These are phyloP conservation scores for Saccostrea glomerata DNA, from an alignment of 1,140 invertebrate genomes.

Conservation along the genomic window DNA sequence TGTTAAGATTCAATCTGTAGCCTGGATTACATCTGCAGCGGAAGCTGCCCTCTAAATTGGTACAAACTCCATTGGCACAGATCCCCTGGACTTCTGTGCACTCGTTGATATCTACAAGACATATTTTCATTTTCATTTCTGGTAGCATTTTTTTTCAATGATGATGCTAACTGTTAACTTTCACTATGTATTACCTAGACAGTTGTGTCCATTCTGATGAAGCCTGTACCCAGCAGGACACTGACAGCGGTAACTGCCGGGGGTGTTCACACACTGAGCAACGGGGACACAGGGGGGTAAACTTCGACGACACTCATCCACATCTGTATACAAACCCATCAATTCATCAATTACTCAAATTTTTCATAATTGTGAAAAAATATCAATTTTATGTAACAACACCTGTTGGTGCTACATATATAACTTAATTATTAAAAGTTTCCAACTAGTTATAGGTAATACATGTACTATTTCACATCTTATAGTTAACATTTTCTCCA, in stretches of 20 bases:
- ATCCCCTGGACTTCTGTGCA: constrained; percentile 87
- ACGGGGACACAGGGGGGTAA: constrained; percentile 71
- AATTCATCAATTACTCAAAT: neutral
- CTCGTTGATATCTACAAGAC: constrained; percentile 87
- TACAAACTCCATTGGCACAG: constrained; percentile 84
- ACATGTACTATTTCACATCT: no score
- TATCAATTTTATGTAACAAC: no score
- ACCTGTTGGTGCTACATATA: no score
- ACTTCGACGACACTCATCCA: constrained; percentile 72
- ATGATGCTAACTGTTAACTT: neutral
- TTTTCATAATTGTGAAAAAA: no score
- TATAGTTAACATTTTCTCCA: no score
- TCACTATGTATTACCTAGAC: constrained; percentile 79
- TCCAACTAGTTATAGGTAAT: no score
- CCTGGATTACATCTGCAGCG: constrained; percentile 92
- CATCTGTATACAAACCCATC: constrained; percentile 67
- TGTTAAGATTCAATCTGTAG: constrained; percentile 86
- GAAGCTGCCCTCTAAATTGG: constrained; percentile 81
- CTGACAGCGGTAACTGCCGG: constrained; percentile 75
- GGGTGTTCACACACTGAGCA: constrained; percentile 75
- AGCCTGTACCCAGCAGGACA: constrained; percentile 85
- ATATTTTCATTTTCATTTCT: neutral
- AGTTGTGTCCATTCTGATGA: constrained; percentile 83
- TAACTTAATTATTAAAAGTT: no score
- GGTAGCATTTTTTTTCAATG: neutral